These are phyloP conservation scores for Marasmarcha lunaedactyla DNA, from an alignment of 2,888 invertebrate genomes.

Conservation along the genomic window DNA sequence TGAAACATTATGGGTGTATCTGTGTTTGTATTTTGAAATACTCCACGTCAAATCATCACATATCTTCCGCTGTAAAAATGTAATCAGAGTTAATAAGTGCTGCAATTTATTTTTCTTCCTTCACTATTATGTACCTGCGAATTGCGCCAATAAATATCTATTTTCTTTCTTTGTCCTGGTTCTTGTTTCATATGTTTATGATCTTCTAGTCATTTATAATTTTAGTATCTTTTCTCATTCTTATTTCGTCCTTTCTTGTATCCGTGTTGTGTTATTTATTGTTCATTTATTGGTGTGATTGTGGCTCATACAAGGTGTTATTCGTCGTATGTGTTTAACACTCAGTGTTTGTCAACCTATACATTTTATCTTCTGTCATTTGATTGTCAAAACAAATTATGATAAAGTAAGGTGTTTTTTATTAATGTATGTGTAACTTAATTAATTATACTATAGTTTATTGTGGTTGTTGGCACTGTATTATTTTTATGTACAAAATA, in stretches of 20 bases:
- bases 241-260: not conserved
- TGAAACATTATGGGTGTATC: too few species aligned
- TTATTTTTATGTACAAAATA: conserved; percentile 65
- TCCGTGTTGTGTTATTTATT: conserved; percentile 4
- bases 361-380: too few species aligned
- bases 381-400: not conserved
- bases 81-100: too few species aligned
- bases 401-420: conserved; percentile 24
- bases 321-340: conserved; percentile 29
- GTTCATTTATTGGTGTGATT: conserved; percentile 50
- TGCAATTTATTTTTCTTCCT: not conserved
- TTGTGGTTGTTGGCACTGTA: conserved; percentile 61
- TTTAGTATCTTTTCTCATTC: not conserved
- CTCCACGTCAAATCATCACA: too few species aligned
- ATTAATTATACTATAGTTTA: conserved; percentile 53
- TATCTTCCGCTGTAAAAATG: too few species aligned
- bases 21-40: too few species aligned
- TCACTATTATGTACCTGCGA: conserved; percentile 45
- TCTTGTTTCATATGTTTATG: not conserved
- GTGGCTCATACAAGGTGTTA: too few species aligned
- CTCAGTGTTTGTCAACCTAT: conserved; percentile 19
- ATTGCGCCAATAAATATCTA: conserved; percentile 46
- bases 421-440: conserved; percentile 52
- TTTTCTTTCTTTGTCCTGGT: not conserved
- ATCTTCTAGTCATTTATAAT: not conserved